Conservation (phyloP, 2,888 invertebrate genomes). For the Athalia cordata region DNA sequence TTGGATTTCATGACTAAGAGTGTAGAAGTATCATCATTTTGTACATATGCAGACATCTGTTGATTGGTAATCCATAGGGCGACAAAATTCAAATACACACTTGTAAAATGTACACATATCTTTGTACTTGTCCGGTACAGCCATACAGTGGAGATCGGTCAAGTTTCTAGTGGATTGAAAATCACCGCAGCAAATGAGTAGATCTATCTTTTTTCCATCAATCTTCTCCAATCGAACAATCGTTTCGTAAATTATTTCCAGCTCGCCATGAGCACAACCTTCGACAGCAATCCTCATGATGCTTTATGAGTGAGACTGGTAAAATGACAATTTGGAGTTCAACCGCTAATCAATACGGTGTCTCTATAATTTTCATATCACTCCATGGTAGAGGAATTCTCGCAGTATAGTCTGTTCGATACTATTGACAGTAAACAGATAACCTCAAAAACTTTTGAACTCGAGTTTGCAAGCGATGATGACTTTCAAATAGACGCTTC, state of each 20-base stretch:
- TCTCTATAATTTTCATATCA: too few relatives aligned
- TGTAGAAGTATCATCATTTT: background rate
- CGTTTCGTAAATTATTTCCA: slow-evolving; percentile 95
- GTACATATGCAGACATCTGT: background rate
- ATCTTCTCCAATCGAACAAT: slow-evolving; percentile 84
- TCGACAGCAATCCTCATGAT: slow-evolving; percentile 95
- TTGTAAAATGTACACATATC: slow-evolving; percentile 94
- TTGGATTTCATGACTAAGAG: background rate
- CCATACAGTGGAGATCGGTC: slow-evolving; percentile 93
- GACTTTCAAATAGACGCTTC: too few relatives aligned
- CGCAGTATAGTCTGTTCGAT: too few relatives aligned
- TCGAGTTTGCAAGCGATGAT: too few relatives aligned
- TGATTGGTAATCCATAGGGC: background rate
- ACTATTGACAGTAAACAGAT: too few relatives aligned
- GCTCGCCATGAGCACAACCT: slow-evolving; percentile 98
- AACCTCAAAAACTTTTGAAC: too few relatives aligned
- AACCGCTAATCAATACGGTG: too few relatives aligned
- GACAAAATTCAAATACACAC: slow-evolving; percentile 75
- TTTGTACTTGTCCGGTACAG: slow-evolving; percentile 94
- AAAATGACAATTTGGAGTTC: too few relatives aligned
- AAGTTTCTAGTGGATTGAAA: slow-evolving; percentile 96
- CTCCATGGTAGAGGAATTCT: too few relatives aligned
- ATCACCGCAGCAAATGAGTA: slow-evolving; percentile 98
- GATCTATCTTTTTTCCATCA: slow-evolving; percentile 87
- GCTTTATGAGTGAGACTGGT: background rate